phyloP scores from a whole-genome alignment of 2,113 vertebrate species.

The Hemibagrus wyckioides region DNA sequence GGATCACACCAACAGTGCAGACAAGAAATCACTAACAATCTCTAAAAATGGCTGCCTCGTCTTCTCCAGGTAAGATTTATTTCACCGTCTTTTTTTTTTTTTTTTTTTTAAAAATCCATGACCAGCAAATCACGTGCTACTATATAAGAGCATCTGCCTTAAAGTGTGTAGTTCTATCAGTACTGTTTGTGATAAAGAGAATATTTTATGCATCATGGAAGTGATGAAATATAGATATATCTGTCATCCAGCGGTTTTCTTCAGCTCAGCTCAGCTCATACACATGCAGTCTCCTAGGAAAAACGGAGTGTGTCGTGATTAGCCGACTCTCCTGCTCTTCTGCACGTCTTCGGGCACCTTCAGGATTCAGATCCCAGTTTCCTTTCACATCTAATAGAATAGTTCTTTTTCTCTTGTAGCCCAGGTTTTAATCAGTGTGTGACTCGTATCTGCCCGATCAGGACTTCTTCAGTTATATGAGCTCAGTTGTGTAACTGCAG shows the following conservation, averaged over 20 bases:
- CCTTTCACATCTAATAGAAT: not conserved
- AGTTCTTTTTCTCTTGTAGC: not conserved
- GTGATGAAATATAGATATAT: not conserved
- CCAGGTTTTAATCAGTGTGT: not conserved
- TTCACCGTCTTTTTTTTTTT: not conserved
- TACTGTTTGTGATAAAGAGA: not conserved
- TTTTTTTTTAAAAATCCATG: too few species aligned
- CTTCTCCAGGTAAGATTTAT: conserved; percentile 17
- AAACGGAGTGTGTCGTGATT: too few species aligned
- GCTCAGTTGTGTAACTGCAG: not conserved
- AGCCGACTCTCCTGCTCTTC: not conserved
- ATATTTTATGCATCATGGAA: not conserved
- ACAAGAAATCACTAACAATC: not conserved
- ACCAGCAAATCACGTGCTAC: too few species aligned
- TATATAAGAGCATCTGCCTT: not conserved
- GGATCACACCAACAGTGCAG: not conserved
- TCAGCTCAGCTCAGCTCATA: not conserved
- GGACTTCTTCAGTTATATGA: not conserved
- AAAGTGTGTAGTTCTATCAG: not conserved
- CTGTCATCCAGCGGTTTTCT: not conserved
- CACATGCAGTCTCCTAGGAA: not conserved
- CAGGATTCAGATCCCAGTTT: not conserved
- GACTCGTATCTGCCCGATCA: not conserved
- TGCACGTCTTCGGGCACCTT: not conserved
- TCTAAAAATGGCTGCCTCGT: not conserved